A percentile compares a stretch with the other conserved stretches of the same genome.
These are phyloP conservation scores for Tubulanus polymorphus DNA, from an alignment of 2,888 invertebrate genomes.

Conservation along the genomic window DNA sequence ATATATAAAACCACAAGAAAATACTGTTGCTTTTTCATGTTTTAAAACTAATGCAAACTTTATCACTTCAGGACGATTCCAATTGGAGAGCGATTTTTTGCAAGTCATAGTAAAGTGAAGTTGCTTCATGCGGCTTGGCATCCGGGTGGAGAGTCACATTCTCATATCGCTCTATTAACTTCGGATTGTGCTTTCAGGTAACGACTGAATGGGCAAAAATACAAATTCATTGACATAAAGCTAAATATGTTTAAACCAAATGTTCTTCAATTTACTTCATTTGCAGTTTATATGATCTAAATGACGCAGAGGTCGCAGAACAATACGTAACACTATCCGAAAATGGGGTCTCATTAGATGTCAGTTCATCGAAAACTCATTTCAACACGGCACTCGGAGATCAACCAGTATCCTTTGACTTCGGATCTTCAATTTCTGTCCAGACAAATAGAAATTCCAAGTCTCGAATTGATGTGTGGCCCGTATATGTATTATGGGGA, in stretches of 20 bases:
- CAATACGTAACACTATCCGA: too few species aligned
- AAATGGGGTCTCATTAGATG: background rate
- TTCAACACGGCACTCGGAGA: conserved; percentile 70
- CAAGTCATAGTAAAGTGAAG: conserved; percentile 57
- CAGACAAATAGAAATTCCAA: conserved; percentile 8
- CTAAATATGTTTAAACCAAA: too few species aligned
- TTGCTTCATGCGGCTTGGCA: conserved; percentile 74
- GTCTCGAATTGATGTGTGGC: conserved; percentile 58
- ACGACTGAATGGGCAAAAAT: too few species aligned
- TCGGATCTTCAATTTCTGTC: conserved; percentile 58
- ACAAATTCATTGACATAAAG: too few species aligned
- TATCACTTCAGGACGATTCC: conserved; percentile 63
- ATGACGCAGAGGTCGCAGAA: too few species aligned
- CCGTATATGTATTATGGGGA: conserved; percentile 74
- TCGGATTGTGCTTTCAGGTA: conserved; percentile 85
- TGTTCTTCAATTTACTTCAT: too few species aligned
- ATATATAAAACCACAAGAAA: too few species aligned
- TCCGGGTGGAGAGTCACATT: conserved; percentile 72
- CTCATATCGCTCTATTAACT: conserved; percentile 74
- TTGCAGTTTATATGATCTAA: too few species aligned
- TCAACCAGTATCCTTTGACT: conserved; percentile 81
- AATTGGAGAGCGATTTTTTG: conserved; percentile 70
- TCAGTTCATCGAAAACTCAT: conserved; percentile 30
- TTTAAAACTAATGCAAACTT: background rate
- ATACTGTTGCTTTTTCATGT: too few species aligned